Conservation (phyloP, 2,888 invertebrate species). For the Clanis bilineata region DNA sequence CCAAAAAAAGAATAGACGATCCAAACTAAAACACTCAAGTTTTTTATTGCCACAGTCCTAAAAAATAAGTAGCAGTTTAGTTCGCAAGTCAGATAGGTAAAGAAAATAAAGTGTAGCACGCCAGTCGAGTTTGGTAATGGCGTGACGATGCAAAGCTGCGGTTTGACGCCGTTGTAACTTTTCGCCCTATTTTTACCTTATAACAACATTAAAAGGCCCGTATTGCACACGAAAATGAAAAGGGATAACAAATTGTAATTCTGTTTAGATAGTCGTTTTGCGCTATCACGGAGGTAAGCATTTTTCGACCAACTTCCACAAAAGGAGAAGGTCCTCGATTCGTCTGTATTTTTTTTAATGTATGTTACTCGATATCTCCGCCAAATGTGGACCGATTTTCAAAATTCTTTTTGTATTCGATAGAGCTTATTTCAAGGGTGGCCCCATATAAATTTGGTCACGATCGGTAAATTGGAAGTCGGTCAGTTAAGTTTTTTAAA, state of each 20-base stretch:
- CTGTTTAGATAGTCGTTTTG: slow-evolving; percentile 4
- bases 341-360: too few relatives aligned
- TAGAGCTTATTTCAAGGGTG: too few relatives aligned
- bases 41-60: slow-evolving; percentile 17
- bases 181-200: slow-evolving; percentile 40
- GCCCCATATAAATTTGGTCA: too few relatives aligned
- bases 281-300: not conserved
- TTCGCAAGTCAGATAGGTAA: slow-evolving; percentile 38
- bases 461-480: too few relatives aligned
- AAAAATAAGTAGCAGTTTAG: slow-evolving; percentile 38
- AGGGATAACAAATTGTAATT: slow-evolving; percentile 18
- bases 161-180: slow-evolving; percentile 39
- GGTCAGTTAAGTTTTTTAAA: too few relatives aligned
- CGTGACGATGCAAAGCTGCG: slow-evolving; percentile 43
- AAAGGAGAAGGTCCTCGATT: too few relatives aligned
- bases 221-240: slow-evolving; percentile 27
- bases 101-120: slow-evolving; percentile 44
- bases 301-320: too few relatives aligned
- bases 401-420: too few relatives aligned
- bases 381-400: too few relatives aligned
- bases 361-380: too few relatives aligned
- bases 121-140: slow-evolving; percentile 40
- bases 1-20: slow-evolving; percentile 14
- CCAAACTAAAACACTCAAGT: slow-evolving; percentile 21
- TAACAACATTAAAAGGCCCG: slow-evolving; percentile 25